phyloP scores from a whole-genome alignment of 1,140 invertebrate genomes.

The Listronotus bonariensis region DNA sequence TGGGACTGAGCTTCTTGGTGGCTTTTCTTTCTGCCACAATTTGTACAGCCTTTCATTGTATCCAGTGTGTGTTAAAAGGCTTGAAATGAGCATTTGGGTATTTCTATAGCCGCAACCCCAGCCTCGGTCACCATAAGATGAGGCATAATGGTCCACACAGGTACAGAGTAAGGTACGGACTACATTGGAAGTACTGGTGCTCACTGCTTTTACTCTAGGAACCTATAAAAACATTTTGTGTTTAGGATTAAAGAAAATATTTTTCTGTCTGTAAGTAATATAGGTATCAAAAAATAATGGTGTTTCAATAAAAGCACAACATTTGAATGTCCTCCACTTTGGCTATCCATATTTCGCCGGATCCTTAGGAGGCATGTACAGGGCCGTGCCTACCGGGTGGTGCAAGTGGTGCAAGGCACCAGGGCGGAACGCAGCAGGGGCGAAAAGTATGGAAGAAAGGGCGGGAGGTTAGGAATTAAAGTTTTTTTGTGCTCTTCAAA shows the following conservation, averaged over 20 bases:
- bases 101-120: slow-evolving; percentile 93
- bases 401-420: too few species aligned
- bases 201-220: slow-evolving; percentile 71
- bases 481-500: too few species aligned
- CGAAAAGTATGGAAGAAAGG: too few species aligned
- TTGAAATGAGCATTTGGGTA: slow-evolving; percentile 88
- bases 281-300: too few species aligned
- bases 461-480: too few species aligned
- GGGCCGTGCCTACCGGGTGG: too few species aligned
- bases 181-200: slow-evolving; percentile 70
- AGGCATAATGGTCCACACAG: slow-evolving; percentile 82
- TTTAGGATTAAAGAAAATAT: background rate
- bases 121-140: slow-evolving; percentile 84
- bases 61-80: slow-evolving; percentile 72
- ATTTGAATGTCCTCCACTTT: too few species aligned
- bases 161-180: slow-evolving; percentile 74
- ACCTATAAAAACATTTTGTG: slow-evolving; percentile 61
- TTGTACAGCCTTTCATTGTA: slow-evolving; percentile 73
- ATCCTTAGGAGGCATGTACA: too few species aligned
- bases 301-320: too few species aligned
- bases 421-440: too few species aligned
- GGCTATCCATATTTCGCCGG: too few species aligned
- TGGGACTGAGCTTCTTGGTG: slow-evolving; percentile 70
- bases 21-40: slow-evolving; percentile 59
- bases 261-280: too few species aligned